Evolutionary conservation across 1,140 invertebrate species (phyloP).

Genomic region (Penaeus vannamei): DNA sequence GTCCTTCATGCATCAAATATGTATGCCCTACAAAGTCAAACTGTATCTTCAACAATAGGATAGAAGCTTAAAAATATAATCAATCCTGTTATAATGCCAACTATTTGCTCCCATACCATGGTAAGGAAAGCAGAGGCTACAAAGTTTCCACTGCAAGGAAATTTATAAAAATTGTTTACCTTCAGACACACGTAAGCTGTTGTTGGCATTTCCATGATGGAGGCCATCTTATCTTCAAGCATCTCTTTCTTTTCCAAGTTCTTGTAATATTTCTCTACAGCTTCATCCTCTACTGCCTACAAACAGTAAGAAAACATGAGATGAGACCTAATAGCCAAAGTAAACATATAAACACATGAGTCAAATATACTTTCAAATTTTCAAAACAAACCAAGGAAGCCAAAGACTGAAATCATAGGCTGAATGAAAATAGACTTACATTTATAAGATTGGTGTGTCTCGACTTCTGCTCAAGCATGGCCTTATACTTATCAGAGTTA

Average conservation of each 20-base stretch:
- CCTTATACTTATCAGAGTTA: conserved; percentile 64
- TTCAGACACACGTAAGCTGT: conserved; percentile 90
- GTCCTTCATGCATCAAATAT: too few species aligned
- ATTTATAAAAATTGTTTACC: conserved; percentile 69
- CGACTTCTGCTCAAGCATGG: conserved; percentile 63
- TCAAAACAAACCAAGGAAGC: background rate
- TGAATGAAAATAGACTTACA: conserved; percentile 32
- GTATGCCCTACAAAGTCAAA: too few species aligned
- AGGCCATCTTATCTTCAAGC: conserved; percentile 93
- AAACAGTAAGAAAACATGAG: background rate
- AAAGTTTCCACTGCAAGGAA: background rate
- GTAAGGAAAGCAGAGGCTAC: background rate
- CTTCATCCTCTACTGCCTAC: conserved; percentile 73
- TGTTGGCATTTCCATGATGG: conserved; percentile 85
- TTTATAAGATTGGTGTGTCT: conserved; percentile 65
- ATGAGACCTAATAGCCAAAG: background rate
- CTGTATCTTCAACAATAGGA: too few species aligned
- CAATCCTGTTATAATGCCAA: too few species aligned
- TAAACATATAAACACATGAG: background rate
- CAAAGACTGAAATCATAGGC: background rate
- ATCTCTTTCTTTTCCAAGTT: conserved; percentile 90
- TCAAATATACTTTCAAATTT: background rate
- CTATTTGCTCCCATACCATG: background rate
- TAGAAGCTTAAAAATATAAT: too few species aligned
- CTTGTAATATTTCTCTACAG: conserved; percentile 89